phyloP scores from a whole-genome alignment of 1,140 invertebrate genomes.

The Bombus pyrosoma region DNA sequence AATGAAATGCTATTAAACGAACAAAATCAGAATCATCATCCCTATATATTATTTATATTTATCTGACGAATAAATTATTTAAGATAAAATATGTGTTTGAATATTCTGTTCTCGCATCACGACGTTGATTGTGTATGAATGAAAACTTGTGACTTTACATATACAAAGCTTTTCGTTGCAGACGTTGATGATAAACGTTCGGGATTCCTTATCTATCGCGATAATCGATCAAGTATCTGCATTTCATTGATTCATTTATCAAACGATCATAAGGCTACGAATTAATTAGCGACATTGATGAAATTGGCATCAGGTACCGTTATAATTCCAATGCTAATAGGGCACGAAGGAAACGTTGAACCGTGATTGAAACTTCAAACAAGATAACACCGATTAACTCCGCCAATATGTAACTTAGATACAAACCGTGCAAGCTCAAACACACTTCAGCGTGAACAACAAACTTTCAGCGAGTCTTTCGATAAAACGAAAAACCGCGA shows the following conservation, averaged over 20 bases:
- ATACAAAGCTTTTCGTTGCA: too few relatives aligned
- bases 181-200: neutral
- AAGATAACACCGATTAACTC: slow-evolving; percentile 39
- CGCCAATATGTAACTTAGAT: slow-evolving; percentile 28
- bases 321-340: slow-evolving; percentile 9
- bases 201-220: too few relatives aligned
- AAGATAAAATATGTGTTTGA: too few relatives aligned
- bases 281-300: neutral
- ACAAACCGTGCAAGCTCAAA: slow-evolving; percentile 13
- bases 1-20: neutral
- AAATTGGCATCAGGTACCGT: neutral
- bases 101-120: too few relatives aligned
- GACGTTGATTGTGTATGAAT: too few relatives aligned
- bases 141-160: too few relatives aligned
- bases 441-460: neutral
- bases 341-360: slow-evolving; percentile 32
- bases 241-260: neutral
- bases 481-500: neutral
- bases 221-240: neutral
- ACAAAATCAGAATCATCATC: neutral
- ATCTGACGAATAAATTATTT: too few relatives aligned
- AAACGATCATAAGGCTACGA: too few relatives aligned
- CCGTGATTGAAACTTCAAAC: slow-evolving; percentile 15
- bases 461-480: neutral
- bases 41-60: too few relatives aligned